A percentile compares a stretch with the other conserved stretches of the same genome.
Conservation (phyloP, 2,888 invertebrate genomes). For the Copidosoma aretas region DNA sequence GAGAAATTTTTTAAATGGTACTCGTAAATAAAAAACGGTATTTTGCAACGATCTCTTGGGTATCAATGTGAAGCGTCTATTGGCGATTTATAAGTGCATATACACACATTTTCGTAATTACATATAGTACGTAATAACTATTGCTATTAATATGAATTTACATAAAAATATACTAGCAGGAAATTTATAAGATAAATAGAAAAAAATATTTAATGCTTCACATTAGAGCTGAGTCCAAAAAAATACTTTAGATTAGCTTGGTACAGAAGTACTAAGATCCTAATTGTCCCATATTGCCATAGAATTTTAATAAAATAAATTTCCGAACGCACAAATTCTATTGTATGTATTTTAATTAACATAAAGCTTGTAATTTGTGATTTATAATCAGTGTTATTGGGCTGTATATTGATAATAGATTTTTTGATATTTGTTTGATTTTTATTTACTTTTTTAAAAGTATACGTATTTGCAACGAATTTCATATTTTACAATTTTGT, state of each 20-base stretch:
- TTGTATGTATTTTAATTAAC: conserved; percentile 8
- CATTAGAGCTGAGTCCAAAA: conserved; percentile 37
- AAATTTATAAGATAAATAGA: conserved; percentile 6
- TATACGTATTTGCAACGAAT: too few relatives aligned
- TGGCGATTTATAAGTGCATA: conserved; percentile 12
- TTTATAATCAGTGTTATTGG: not conserved
- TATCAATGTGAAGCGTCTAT: conserved; percentile 9
- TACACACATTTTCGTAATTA: conserved; percentile 21
- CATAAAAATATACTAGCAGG: conserved; percentile 22
- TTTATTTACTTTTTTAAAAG: too few relatives aligned
- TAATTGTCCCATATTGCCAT: conserved; percentile 26
- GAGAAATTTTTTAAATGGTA: conserved; percentile 8
- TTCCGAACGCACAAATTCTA: conserved; percentile 14
- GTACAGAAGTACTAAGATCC: conserved; percentile 1
- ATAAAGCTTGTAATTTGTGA: not conserved
- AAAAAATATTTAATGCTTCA: conserved; percentile 35
- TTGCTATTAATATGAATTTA: conserved; percentile 15
- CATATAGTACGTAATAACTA: conserved; percentile 15
- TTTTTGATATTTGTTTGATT: too few relatives aligned
- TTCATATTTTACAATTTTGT: too few relatives aligned
- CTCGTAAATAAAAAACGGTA: not conserved
- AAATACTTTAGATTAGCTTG: conserved; percentile 20
- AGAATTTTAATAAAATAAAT: conserved; percentile 13
- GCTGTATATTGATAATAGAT: too few relatives aligned
- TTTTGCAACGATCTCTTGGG: conserved; percentile 18